Evolutionary conservation across 2,797 vertebrate genomes (phyloP), one percentile per base, ranked within the genome.

Genomic region (Tangara arthus): DNA sequence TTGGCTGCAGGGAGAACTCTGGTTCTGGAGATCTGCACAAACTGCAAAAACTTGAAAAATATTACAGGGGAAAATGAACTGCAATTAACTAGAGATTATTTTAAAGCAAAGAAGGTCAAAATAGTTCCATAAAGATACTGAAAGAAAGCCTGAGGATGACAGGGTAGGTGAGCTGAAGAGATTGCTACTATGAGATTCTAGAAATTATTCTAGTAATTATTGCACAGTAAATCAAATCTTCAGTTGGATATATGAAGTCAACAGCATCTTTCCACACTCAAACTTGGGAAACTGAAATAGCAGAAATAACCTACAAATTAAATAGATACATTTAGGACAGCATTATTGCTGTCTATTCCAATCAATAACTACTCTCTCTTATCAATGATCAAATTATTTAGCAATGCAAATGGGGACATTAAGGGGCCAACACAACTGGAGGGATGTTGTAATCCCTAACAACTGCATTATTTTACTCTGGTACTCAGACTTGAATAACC

Each of bases 1-100:
- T 92, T 88, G 79, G 75, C 49, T 93, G 32, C 39, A 77, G 94
- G 52, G 64, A 96, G 73, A 96, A 80, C 70, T 92, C 37, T 94
- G 70, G 41, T 93, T 82, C 76, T 96, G 56, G 59, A 85, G 50
- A 35, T 86, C 85, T 82, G 82, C 78, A 65, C 42, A 94, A 95
- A 78, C 53, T 90, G 57, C 37, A 91, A 78, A 82, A 46, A 21
- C 46, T 87, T n/a, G 32, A 68, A 81, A 22, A 91, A 73, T 90
- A 70, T 90, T 73, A 79, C 55, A 80, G 75, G 19, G 34, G 46
- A 70, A 91, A 79, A 87, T 59, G 3, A 96, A 84, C 59, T 79
- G 39, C 30, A 81, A 81, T 90, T 90, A 94, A 70, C 24, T 83
- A 63, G 47, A 46, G 9, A 75, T 65, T 87, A 60, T 83, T 92